These are phyloP conservation scores for Protosalanx chinensis DNA, from an alignment of 2,797 vertebrate genomes.

Conservation along the genomic window DNA sequence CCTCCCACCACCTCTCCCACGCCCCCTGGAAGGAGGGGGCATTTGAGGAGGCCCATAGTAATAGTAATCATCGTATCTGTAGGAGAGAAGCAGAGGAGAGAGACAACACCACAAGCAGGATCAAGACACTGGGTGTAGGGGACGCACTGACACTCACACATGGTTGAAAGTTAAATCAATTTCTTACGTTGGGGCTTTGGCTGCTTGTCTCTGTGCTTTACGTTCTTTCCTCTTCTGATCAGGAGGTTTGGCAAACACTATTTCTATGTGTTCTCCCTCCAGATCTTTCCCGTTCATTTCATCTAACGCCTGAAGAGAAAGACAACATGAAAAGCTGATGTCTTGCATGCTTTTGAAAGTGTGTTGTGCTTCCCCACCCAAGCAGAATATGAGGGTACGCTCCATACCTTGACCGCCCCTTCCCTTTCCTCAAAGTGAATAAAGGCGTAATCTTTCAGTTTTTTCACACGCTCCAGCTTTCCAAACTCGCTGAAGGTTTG, in stretches of 20 bases:
- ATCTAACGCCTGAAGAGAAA: slow-evolving; percentile 85
- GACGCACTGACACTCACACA: not conserved
- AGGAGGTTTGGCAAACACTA: slow-evolving; percentile 98
- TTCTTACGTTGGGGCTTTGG: slow-evolving; percentile 96
- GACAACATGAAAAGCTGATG: not conserved
- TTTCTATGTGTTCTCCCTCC: slow-evolving; percentile 98
- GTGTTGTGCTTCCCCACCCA: no score
- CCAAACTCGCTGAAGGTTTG: slow-evolving; percentile 90
- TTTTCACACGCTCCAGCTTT: slow-evolving; percentile 95
- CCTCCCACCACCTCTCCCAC: slow-evolving; percentile 86
- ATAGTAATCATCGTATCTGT: slow-evolving; percentile 98
- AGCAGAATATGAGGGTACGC: no score
- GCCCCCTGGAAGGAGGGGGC: slow-evolving; percentile 87
- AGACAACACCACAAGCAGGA: not conserved
- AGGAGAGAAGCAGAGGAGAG: slow-evolving; percentile 3
- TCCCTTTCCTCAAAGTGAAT: slow-evolving; percentile 98
- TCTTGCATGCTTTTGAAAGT: no score
- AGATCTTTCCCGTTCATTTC: slow-evolving; percentile 98
- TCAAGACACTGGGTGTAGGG: not conserved
- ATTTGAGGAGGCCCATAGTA: slow-evolving; percentile 93
- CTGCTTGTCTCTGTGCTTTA: slow-evolving; percentile 98
- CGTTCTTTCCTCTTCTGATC: slow-evolving; percentile 99
- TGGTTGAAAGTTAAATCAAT: not conserved
- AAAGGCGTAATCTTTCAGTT: slow-evolving; percentile 98
- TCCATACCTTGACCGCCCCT: slow-evolving; percentile 92